These are phyloP conservation scores for Tetramorium bicarinatum DNA, from an alignment of 2,888 invertebrate genomes.

Conservation along the genomic window DNA sequence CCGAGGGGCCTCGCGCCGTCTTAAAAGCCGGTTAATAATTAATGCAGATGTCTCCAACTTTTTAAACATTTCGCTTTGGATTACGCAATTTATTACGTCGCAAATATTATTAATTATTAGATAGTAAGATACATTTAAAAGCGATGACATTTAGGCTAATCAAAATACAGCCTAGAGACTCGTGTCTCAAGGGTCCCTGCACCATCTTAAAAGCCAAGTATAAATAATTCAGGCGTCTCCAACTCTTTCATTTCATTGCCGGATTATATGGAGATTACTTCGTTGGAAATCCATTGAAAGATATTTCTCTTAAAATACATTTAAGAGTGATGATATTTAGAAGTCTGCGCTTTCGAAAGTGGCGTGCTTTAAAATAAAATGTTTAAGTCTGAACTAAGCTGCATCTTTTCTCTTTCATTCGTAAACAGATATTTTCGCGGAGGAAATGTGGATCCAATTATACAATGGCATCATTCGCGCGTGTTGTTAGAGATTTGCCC, in stretches of 20 bases:
- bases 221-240: constrained; percentile 20
- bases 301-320: background rate
- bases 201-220: background rate
- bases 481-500: background rate
- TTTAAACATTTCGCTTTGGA: constrained; percentile 8
- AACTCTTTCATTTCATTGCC: constrained; percentile 8
- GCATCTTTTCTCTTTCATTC: background rate
- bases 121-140: constrained; percentile 15
- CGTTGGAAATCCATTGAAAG: background rate
- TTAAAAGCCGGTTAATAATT: constrained; percentile 10
- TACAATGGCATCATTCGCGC: background rate
- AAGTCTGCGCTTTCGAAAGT: background rate
- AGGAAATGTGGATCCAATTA: constrained; percentile 9
- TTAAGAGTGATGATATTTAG: constrained; percentile 10
- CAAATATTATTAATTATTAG: constrained; percentile 23
- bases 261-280: constrained; percentile 14
- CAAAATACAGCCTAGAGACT: background rate
- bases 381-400: background rate
- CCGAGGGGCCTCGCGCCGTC: background rate
- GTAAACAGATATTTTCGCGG: background rate
- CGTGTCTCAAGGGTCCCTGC: background rate
- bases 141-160: background rate
- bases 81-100: constrained; percentile 13
- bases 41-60: constrained; percentile 15
- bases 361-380: background rate